These are phyloP conservation scores for Latheticus oryzae DNA, from an alignment of 2,888 invertebrate species.

Conservation along the genomic window DNA sequence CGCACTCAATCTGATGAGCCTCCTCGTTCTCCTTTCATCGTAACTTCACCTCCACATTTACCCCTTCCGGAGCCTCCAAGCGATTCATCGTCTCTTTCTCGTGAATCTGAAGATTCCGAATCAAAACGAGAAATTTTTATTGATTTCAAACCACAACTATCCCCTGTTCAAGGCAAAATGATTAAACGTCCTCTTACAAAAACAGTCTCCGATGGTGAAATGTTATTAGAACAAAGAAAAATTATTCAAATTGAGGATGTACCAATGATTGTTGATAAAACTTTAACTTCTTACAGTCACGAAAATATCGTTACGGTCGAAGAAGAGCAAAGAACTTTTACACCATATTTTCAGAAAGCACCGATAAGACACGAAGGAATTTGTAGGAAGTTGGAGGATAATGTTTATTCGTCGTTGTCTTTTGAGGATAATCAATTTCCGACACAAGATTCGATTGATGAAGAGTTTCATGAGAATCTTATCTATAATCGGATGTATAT, in stretches of 20 bases:
- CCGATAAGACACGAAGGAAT: conserved; percentile 58
- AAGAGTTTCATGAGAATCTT: conserved; percentile 86
- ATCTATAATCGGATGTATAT: conserved; percentile 79
- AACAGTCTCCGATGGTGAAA: conserved; percentile 85
- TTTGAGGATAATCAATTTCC: conserved; percentile 56
- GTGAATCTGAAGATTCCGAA: conserved; percentile 65
- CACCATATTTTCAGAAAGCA: conserved; percentile 68
- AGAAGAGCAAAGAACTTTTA: conserved; percentile 53
- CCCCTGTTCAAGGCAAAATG: conserved; percentile 63
- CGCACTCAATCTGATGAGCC: conserved; percentile 89
- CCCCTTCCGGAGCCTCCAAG: conserved; percentile 51
- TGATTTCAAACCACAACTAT: conserved; percentile 84
- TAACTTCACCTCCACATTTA: conserved; percentile 68
- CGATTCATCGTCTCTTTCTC: conserved; percentile 60
- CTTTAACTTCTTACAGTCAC: conserved; percentile 72
- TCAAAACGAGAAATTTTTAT: conserved; percentile 84
- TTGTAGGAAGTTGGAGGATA: conserved; percentile 56
- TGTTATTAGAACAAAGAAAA: conserved; percentile 72
- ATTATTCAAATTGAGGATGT: conserved; percentile 66
- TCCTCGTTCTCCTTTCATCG: conserved; percentile 78
- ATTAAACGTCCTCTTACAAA: conserved; percentile 72
- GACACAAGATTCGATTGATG: conserved; percentile 68
- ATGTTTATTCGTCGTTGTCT: conserved; percentile 59
- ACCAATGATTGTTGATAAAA: conserved; percentile 61
- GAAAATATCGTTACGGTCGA: conserved; percentile 68